Base-by-base conservation (phyloP, 2,797 vertebrate genomes). In the Poeciliopsis gracilis region DNA sequence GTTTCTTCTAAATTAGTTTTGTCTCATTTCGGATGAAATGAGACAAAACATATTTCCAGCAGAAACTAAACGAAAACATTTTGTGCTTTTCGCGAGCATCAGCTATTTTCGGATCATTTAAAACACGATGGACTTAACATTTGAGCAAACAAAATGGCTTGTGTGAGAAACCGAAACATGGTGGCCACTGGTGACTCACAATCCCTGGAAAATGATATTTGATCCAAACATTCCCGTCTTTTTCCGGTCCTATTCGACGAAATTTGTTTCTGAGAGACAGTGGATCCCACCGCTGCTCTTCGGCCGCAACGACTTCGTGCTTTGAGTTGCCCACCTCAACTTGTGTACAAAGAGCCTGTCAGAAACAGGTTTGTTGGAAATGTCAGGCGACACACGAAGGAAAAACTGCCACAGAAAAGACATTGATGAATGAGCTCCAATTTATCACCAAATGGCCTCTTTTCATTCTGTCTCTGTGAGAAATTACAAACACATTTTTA, bases 291-390 rank as follows among this genome's bases (percentile, higher is more conserved):
- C 4, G 43, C 53, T 59, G 73, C 46, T 36, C 51, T 49, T 82
- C 80, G 75, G 77, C 90, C 79, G 15, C 85, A 93, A 84, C 82
- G 84, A 79, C 84, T 76, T 72, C 49, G 71, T 41, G 72, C 73
- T 75, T 66, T 76, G 46, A 33, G 63, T 79, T 89, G 89, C 90
- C 91, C 81, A 88, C 91, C 73, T 0, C 73, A 43, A 72, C 84
- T 38, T 93, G 89, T 93, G 83, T 89, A 90, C 74, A 91, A 75
- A 85, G 41, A 82, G 67, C 82, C 77, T 77, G 76, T 76, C 82
- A 84, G 59, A 76, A 72, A 73, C 49, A 49, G 30, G 77, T 88
- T 77, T 72, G 73, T 33, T 86, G 82, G 78, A 85, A 87, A 88
- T 79, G 43, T 5, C 55, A 33, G 45, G 28, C 13, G 47, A 74